Evolutionary conservation across 37 sponge, comb jelly and placozoan genomes (phyloP).

Genomic region (Hexactinellida sp.): DNA sequence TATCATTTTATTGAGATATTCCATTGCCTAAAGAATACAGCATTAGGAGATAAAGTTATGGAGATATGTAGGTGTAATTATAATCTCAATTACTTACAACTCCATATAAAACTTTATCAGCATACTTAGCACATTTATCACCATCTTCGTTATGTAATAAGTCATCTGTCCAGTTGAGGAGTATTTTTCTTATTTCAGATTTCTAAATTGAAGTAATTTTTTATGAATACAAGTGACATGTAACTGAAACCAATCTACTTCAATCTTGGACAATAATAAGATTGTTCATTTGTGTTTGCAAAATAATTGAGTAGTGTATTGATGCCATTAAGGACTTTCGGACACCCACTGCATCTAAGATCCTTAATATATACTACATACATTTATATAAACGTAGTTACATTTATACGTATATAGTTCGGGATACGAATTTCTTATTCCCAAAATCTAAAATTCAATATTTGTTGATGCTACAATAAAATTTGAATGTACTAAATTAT

Average conservation of each 20-base stretch:
- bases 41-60: neutral
- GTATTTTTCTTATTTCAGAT: neutral
- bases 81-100: neutral
- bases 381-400: no score
- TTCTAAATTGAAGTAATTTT: neutral
- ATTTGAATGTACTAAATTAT: no score
- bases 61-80: neutral
- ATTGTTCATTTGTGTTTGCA: neutral
- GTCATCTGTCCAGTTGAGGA: neutral
- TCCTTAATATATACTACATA: no score
- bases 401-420: no score
- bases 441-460: no score
- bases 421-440: no score
- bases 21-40: neutral
- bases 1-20: neutral
- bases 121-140: neutral
- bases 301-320: neutral
- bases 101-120: constrained; percentile 12
- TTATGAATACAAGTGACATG: neutral
- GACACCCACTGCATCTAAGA: no score
- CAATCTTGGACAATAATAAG: neutral
- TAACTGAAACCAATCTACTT: neutral
- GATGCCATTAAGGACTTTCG: neutral
- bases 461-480: no score
- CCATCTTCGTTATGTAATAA: neutral